A percentile compares a stretch with the other conserved stretches of the same genome.
Evolutionary conservation across 2,113 vertebrate genomes (phyloP).

Genomic region (Oryzias woworae): DNA sequence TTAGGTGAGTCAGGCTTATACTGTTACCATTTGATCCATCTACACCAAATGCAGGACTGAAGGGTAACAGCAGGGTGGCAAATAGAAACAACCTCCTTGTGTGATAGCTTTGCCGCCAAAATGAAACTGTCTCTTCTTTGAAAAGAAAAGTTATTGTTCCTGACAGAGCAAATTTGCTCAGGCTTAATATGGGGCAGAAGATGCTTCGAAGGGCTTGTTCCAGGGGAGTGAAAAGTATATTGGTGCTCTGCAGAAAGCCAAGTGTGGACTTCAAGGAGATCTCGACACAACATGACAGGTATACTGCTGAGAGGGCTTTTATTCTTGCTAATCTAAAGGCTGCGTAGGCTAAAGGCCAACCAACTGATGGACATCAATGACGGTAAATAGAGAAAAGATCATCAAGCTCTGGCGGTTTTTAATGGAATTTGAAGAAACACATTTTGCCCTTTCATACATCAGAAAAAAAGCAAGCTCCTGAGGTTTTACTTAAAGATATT

Average conservation of each 20-base stretch:
- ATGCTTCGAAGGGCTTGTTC: conserved; percentile 30
- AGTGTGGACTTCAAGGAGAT: conserved; percentile 31
- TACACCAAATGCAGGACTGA: conserved; percentile 39
- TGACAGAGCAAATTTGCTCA: conserved; percentile 62
- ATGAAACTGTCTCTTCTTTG: conserved; percentile 53
- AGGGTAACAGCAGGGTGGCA: conserved; percentile 51
- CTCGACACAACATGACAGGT: conserved; percentile 38
- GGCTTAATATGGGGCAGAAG: conserved; percentile 35
- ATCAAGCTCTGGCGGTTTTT: conserved; percentile 24
- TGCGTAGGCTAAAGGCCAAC: conserved; percentile 43
- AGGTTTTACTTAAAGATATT: too few relatives aligned
- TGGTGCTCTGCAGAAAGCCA: conserved; percentile 16
- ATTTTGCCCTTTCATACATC: background rate
- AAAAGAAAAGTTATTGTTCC: conserved; percentile 63
- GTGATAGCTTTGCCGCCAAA: conserved; percentile 41
- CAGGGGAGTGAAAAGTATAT: conserved; percentile 14
- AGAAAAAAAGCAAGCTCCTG: too few relatives aligned
- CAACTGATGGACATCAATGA: conserved; percentile 43
- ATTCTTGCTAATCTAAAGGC: conserved; percentile 35
- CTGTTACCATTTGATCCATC: conserved; percentile 48
- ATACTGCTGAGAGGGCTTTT: conserved; percentile 31
- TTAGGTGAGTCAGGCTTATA: conserved; percentile 43
- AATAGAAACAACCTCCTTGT: conserved; percentile 64
- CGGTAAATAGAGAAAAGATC: conserved; percentile 40
- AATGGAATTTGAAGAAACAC: conserved; percentile 43